Conservation (phyloP, 1,140 invertebrate species). For the Wiebesia pumilae region DNA sequence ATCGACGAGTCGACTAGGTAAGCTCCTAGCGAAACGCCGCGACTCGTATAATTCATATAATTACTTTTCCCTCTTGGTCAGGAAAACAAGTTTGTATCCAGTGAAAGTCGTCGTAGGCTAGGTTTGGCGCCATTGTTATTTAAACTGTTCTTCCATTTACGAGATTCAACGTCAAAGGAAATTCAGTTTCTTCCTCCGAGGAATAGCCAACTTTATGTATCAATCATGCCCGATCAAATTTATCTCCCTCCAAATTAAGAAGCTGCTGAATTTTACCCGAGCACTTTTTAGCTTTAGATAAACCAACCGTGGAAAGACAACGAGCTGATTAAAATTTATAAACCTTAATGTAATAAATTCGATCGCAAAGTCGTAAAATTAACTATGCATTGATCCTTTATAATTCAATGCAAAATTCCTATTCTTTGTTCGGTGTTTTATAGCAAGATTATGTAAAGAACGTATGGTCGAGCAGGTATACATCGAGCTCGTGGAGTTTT, state of each 20-base stretch:
- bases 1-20: background rate
- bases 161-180: no score
- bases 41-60: background rate
- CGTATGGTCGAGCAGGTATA: conserved; percentile 10
- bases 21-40: background rate
- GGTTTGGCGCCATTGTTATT: background rate
- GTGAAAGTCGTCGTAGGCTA: background rate
- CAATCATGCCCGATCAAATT: background rate
- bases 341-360: conserved; percentile 39
- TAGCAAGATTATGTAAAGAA: conserved; percentile 48
- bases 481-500: conserved; percentile 7
- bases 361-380: conserved; percentile 44
- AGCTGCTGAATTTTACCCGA: background rate
- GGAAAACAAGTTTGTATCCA: background rate
- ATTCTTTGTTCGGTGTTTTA: conserved; percentile 37
- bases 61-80: background rate
- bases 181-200: background rate
- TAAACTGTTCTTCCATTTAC: background rate
- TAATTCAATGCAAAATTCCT: conserved; percentile 46
- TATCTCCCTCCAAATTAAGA: background rate
- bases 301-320: background rate
- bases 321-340: conserved; percentile 39
- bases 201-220: no score
- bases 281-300: background rate
- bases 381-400: conserved; percentile 41